Evolutionary conservation across 2,888 invertebrate genomes (phyloP).

Genomic region (Rambutsinella grinnellia): DNA sequence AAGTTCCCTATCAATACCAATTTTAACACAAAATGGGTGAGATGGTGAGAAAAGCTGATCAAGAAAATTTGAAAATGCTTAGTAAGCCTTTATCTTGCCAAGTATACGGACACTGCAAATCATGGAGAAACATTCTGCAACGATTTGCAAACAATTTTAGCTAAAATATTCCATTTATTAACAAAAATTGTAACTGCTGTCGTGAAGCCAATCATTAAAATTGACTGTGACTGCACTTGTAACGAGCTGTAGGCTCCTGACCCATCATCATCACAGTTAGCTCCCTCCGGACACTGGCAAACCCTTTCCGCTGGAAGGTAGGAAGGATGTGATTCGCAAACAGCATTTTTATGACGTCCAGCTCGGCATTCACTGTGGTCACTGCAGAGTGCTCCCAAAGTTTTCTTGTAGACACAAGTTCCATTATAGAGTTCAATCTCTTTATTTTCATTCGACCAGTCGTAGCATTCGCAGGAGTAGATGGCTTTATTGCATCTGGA

Average conservation of each 20-base stretch:
- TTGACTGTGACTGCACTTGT: background rate
- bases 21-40: too few relatives aligned
- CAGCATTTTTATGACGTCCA: conserved; percentile 46
- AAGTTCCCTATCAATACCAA: too few relatives aligned
- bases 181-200: too few relatives aligned
- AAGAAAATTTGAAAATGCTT: too few relatives aligned
- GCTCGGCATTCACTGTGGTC: conserved; percentile 34
- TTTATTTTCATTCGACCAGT: conserved; percentile 35
- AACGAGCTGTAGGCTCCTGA: conserved; percentile 3
- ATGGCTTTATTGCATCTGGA: conserved; percentile 28
- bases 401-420: conserved; percentile 25
- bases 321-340: conserved; percentile 39
- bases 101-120: too few relatives aligned
- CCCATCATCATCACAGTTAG: conserved; percentile 19
- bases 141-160: too few relatives aligned
- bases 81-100: too few relatives aligned
- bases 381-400: conserved; percentile 33
- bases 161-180: too few relatives aligned
- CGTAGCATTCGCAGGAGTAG: conserved; percentile 42
- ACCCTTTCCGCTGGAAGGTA: conserved; percentile 45
- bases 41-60: too few relatives aligned
- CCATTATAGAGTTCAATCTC: conserved; percentile 23
- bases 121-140: too few relatives aligned
- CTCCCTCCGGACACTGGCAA: conserved; percentile 48
- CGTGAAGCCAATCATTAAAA: conserved; percentile 16